Conservation (phyloP, 2,797 vertebrate species). For the Bovichtus diacanthus region DNA sequence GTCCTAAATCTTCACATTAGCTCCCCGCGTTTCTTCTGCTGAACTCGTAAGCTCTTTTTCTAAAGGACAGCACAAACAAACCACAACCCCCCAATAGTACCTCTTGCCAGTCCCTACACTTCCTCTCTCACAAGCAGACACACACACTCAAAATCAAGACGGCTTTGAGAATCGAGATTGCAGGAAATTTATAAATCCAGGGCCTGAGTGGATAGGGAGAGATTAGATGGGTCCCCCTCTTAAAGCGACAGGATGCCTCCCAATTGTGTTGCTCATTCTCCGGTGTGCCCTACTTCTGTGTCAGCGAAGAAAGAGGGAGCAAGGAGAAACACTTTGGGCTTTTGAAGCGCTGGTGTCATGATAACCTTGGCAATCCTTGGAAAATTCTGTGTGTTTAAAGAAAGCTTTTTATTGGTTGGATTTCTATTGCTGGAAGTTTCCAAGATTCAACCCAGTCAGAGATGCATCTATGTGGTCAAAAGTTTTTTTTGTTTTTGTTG, state of each 20-base stretch:
- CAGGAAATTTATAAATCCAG: constrained; percentile 89
- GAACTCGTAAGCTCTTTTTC: constrained; percentile 97
- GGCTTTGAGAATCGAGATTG: constrained; percentile 92
- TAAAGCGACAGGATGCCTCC: constrained; percentile 87
- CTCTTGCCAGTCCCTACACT: constrained; percentile 78
- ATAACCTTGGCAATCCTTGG: constrained; percentile 62
- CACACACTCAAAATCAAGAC: constrained; percentile 86
- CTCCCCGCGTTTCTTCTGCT: constrained; percentile 95
- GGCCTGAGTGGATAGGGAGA: constrained; percentile 88
- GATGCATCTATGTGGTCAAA: background rate
- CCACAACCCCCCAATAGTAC: constrained; percentile 76
- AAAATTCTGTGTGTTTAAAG: constrained; percentile 31
- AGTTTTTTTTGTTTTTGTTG: background rate
- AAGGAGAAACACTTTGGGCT: constrained; percentile 59
- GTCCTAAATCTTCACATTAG: constrained; percentile 98
- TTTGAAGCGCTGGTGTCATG: constrained; percentile 52
- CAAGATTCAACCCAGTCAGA: background rate
- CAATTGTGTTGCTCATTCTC: constrained; percentile 81
- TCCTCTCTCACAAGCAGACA: constrained; percentile 78
- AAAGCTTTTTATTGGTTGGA: constrained; percentile 13
- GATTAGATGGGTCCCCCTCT: constrained; percentile 89
- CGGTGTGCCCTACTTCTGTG: constrained; percentile 84
- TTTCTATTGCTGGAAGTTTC: background rate
- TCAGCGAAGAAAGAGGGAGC: constrained; percentile 72
- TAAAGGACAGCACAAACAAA: constrained; percentile 97